Evolutionary conservation across 64 coral and sea anemone species (phyloP).

Genomic region (Actinia tenebrosa): DNA sequence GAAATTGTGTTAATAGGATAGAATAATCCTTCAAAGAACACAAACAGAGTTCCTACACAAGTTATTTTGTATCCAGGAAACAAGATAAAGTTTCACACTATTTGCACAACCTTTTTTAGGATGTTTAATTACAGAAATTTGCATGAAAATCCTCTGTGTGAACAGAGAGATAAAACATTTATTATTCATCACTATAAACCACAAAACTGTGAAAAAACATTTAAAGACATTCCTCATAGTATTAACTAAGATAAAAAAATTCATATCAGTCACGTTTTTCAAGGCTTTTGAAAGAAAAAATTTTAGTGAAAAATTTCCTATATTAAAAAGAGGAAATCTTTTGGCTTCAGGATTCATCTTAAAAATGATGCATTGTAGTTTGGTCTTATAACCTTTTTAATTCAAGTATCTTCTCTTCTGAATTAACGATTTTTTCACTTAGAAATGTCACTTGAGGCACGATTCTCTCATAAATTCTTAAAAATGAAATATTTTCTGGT

Average conservation of each 20-base stretch:
- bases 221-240: background rate
- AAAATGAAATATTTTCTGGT: background rate
- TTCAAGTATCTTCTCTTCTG: background rate
- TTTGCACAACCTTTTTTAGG: background rate
- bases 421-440: background rate
- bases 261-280: background rate
- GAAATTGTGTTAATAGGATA: background rate
- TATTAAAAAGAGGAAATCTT: background rate
- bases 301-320: background rate
- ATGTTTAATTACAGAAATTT: background rate
- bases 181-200: background rate
- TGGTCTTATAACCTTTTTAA: background rate
- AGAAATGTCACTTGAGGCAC: background rate
- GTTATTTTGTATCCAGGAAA: constrained; percentile 1
- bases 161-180: background rate
- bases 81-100: background rate
- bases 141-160: background rate
- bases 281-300: background rate
- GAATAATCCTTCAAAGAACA: background rate
- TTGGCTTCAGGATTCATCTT: no score
- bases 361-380: background rate
- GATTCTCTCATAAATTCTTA: background rate
- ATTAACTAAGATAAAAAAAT: background rate
- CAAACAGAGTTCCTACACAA: background rate
- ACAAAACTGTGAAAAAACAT: background rate